phyloP scores from a whole-genome alignment of 2,113 vertebrate genomes.

The Sander lucioperca region DNA sequence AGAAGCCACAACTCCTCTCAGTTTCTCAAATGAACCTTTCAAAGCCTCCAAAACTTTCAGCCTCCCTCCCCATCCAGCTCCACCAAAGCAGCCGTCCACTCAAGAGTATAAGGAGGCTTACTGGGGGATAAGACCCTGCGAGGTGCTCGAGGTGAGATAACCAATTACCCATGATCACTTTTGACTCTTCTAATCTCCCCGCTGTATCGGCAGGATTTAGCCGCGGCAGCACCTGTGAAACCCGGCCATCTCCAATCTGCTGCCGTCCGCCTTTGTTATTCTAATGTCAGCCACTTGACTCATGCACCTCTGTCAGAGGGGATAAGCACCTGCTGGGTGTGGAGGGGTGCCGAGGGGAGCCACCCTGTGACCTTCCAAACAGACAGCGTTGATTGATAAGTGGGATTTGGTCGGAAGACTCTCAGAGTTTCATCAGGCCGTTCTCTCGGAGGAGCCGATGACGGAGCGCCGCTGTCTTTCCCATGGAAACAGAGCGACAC shows the following conservation, averaged over 20 bases:
- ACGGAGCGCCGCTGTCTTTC: conserved; percentile 25
- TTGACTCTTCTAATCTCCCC: conserved; percentile 84
- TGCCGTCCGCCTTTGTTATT: conserved; percentile 81
- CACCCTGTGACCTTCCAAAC: conserved; percentile 44
- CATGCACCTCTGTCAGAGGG: conserved; percentile 71
- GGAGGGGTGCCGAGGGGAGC: conserved; percentile 1
- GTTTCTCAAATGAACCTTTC: conserved; percentile 81
- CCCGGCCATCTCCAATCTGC: conserved; percentile 76
- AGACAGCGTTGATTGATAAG: conserved; percentile 28
- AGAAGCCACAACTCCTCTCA: conserved; percentile 71
- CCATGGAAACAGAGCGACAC: conserved; percentile 32
- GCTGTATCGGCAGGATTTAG: conserved; percentile 79
- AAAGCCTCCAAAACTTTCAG: conserved; percentile 80
- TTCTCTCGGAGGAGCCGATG: conserved; percentile 3
- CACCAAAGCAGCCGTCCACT: conserved; percentile 79
- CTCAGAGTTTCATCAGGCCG: conserved; percentile 10
- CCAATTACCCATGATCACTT: conserved; percentile 86
- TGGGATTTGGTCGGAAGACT: conserved; percentile 26
- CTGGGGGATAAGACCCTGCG: conserved; percentile 78
- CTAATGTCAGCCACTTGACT: conserved; percentile 82
- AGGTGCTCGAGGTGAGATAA: conserved; percentile 83
- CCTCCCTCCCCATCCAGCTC: conserved; percentile 39
- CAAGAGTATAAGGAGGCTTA: conserved; percentile 83
- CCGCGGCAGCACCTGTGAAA: conserved; percentile 78
- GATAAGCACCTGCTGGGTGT: conserved; percentile 69